Evolutionary conservation across 2,113 vertebrate genomes (phyloP).

Genomic region (Peromyscus leucopus): DNA sequence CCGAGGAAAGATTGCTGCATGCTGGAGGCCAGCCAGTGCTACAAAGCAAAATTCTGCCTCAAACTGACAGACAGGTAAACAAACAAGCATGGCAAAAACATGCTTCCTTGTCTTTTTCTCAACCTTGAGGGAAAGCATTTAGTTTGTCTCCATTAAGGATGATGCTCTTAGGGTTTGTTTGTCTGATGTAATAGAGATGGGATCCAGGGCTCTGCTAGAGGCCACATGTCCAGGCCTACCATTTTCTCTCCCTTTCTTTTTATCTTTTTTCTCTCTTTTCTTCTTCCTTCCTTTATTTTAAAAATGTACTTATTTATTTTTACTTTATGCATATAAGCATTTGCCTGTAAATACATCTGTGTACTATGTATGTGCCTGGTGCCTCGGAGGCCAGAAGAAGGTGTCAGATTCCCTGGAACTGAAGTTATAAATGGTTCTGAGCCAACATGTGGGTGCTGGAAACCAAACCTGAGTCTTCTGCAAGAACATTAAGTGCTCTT

Average conservation of each 20-base stretch:
- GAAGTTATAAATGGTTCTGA: background rate
- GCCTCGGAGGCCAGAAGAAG: background rate
- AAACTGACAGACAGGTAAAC: background rate
- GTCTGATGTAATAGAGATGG: background rate
- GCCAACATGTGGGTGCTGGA: background rate
- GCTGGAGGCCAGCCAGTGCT: background rate
- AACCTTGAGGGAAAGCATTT: background rate
- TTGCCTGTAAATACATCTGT: background rate
- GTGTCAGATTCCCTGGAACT: background rate
- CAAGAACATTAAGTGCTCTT: background rate
- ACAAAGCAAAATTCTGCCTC: background rate
- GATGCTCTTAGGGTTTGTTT: background rate
- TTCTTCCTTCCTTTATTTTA: background rate
- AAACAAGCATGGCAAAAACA: background rate
- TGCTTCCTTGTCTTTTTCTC: background rate
- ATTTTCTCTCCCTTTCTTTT: background rate
- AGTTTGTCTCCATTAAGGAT: background rate
- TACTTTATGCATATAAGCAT: background rate
- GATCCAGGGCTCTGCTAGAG: background rate
- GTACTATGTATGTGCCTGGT: background rate
- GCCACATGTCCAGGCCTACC: background rate
- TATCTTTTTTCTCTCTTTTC: background rate
- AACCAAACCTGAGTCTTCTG: background rate
- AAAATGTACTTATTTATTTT: background rate
- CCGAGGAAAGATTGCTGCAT: background rate